Evolutionary conservation across 2,888 invertebrate genomes (phyloP).

Genomic region (Mellilla xanthometata): DNA sequence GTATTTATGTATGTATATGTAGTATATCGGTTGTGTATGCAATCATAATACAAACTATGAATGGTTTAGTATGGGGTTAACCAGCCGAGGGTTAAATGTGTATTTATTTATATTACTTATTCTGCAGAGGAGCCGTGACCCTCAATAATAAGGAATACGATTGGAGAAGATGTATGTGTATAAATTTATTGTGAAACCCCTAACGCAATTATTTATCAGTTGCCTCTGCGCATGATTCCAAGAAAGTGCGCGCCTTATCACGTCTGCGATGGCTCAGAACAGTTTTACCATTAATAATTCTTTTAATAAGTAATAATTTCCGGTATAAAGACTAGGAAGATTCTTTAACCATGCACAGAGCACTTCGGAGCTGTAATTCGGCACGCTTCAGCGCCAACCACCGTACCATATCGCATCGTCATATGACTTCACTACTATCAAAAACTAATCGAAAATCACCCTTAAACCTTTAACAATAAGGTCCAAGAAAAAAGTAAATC

Average conservation of each 20-base stretch:
- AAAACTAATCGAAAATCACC: constrained; percentile 32
- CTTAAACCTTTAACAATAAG: constrained; percentile 30
- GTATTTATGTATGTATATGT: too few species aligned
- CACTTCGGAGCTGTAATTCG: constrained; percentile 56
- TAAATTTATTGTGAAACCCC: too few species aligned
- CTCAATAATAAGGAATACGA: too few species aligned
- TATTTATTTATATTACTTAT: too few species aligned
- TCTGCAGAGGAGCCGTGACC: too few species aligned
- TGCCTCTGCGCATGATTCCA: too few species aligned
- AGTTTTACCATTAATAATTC: constrained; percentile 20
- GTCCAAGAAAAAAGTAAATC: constrained; percentile 16
- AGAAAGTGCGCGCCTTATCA: constrained; percentile 19
- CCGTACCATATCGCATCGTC: constrained; percentile 75
- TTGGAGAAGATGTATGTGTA: too few species aligned
- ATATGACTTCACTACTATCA: constrained; percentile 40
- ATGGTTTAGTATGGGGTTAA: too few species aligned
- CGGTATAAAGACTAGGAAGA: constrained; percentile 62
- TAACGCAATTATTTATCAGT: too few species aligned
- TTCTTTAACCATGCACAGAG: constrained; percentile 36
- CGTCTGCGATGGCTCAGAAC: constrained; percentile 21
- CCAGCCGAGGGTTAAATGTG: too few species aligned
- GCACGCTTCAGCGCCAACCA: constrained; percentile 64
- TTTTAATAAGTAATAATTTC: constrained; percentile 44
- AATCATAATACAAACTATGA: too few species aligned
- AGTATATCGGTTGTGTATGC: too few species aligned